These are phyloP conservation scores for Noctua comes DNA, from an alignment of 2,888 invertebrate genomes.

Conservation along the genomic window DNA sequence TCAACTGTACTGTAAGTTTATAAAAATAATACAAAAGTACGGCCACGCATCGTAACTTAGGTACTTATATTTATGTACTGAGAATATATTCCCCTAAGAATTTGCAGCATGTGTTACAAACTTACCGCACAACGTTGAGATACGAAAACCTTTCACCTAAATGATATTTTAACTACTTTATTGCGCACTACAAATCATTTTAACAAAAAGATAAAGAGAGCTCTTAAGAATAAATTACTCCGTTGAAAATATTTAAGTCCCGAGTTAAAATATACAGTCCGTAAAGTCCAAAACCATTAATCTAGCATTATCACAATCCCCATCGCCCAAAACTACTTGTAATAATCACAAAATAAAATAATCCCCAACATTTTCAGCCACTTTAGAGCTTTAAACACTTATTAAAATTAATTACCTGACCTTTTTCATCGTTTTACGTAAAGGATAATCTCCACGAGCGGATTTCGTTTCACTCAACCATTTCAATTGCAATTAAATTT, in stretches of 20 bases:
- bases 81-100: neutral
- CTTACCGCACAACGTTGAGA: neutral
- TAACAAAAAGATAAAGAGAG: constrained; percentile 19
- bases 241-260: constrained; percentile 27
- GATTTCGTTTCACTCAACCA: constrained; percentile 82
- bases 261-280: constrained; percentile 27
- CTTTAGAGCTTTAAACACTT: constrained; percentile 50
- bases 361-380: constrained; percentile 48
- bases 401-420: constrained; percentile 66
- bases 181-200: constrained; percentile 21
- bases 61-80: neutral
- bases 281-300: constrained; percentile 18
- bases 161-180: constrained; percentile 15
- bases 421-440: constrained; percentile 65
- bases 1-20: neutral
- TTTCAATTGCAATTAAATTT: constrained; percentile 89
- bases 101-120: constrained; percentile 5
- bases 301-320: constrained; percentile 27
- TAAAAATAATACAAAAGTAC: neutral
- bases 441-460: constrained; percentile 80
- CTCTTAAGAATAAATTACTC: constrained; percentile 26
- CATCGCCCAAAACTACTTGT: constrained; percentile 30
- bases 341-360: constrained; percentile 47
- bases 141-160: constrained; percentile 16
- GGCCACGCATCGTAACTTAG: neutral